phyloP scores from a whole-genome alignment of 2,888 invertebrate species.

The Rhaphigaster nebulosa region DNA sequence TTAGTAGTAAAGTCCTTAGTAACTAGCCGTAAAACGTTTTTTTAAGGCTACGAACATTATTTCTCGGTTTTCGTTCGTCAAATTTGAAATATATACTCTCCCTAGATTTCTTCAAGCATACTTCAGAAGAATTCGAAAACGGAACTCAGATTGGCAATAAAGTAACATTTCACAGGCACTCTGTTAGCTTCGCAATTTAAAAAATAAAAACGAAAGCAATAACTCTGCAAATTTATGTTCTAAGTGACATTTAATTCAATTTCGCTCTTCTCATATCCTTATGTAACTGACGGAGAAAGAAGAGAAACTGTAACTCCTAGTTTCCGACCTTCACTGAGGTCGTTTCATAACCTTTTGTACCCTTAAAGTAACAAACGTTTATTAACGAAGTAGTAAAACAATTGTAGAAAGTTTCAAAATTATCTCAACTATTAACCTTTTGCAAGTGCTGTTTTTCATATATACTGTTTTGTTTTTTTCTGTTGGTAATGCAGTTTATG shows the following conservation, averaged over 20 bases:
- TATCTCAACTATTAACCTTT: not conserved
- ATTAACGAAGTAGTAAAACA: not conserved
- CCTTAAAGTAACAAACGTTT: not conserved
- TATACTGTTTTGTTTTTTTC: not conserved
- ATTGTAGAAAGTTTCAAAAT: not conserved
- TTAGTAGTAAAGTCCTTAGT: too few species aligned
- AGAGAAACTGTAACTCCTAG: conserved; percentile 10
- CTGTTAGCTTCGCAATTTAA: not conserved
- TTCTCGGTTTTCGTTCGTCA: too few species aligned
- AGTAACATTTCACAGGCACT: not conserved
- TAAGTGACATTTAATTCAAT: conserved; percentile 23
- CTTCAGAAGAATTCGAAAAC: too few species aligned
- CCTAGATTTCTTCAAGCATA: too few species aligned
- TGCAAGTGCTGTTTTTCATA: not conserved
- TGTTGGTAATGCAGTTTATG: too few species aligned
- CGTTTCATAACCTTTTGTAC: not conserved
- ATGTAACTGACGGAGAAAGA: not conserved
- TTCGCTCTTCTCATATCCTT: conserved; percentile 19
- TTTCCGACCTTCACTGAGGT: conserved; percentile 21
- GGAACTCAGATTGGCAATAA: too few species aligned
- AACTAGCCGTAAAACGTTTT: too few species aligned
- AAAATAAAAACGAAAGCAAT: not conserved
- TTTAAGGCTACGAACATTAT: too few species aligned
- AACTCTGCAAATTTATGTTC: not conserved
- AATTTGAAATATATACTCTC: too few species aligned